These are phyloP conservation scores for Clupea harengus DNA, from an alignment of 2,113 vertebrate species.

Conservation along the genomic window DNA sequence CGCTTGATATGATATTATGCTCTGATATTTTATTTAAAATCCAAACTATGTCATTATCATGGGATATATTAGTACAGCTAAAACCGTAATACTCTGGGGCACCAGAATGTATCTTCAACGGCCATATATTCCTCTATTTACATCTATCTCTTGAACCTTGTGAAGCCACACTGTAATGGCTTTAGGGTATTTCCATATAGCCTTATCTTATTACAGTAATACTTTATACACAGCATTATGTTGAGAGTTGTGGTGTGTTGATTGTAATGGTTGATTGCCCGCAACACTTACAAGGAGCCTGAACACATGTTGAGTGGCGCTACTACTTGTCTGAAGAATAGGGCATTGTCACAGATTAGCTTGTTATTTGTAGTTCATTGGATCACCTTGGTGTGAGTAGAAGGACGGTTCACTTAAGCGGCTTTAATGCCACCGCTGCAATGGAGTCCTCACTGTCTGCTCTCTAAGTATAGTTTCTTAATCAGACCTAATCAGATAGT, in stretches of 20 bases:
- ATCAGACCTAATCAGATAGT: conserved; percentile 13
- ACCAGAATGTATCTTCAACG: no score
- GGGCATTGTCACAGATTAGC: conserved; percentile 30
- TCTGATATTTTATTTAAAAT: no score
- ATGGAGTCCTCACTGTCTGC: background rate
- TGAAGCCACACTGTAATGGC: background rate
- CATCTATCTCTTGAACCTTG: background rate
- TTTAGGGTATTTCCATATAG: background rate
- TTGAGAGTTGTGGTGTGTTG: background rate
- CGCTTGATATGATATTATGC: no score
- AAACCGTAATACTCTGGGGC: no score
- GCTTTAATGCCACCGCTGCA: conserved; percentile 20
- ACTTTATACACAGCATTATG: background rate
- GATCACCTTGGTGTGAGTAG: conserved; percentile 25
- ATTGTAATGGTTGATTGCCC: background rate
- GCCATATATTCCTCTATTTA: no score
- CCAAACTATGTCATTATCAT: no score
- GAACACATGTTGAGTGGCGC: background rate
- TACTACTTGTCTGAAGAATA: background rate
- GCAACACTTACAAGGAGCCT: background rate
- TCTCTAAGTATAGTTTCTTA: conserved; percentile 27
- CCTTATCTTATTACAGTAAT: background rate
- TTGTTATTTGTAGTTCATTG: conserved; percentile 35
- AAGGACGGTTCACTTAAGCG: conserved; percentile 25
- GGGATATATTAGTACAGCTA: no score